Conservation (phyloP, 2,888 invertebrate genomes). For the Pedicia rivosa region DNA sequence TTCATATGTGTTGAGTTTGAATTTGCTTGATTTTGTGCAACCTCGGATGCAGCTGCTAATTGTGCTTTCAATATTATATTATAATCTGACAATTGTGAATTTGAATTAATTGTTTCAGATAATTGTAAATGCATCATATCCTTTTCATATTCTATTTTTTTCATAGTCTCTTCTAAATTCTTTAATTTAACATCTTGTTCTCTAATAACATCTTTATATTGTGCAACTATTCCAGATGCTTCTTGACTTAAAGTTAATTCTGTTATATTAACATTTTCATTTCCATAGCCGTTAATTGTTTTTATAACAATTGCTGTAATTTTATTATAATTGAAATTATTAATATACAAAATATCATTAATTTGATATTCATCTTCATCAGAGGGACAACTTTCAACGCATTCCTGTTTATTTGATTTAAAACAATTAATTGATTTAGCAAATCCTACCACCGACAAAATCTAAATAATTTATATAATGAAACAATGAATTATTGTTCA, state of each 20-base stretch:
- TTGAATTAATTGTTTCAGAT: slow-evolving; percentile 49
- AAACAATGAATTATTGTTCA: too few relatives aligned
- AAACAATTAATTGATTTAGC: too few relatives aligned
- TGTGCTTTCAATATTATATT: slow-evolving; percentile 71
- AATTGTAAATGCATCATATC: slow-evolving; percentile 32
- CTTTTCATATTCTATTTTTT: slow-evolving; percentile 19
- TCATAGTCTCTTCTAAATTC: slow-evolving; percentile 23
- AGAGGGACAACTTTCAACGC: too few relatives aligned
- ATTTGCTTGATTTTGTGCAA: slow-evolving; percentile 14
- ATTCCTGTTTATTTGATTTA: too few relatives aligned
- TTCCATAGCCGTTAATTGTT: slow-evolving; percentile 31
- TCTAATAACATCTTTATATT: slow-evolving; percentile 81
- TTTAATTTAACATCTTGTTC: slow-evolving; percentile 63
- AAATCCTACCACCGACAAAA: too few relatives aligned
- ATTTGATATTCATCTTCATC: too few relatives aligned
- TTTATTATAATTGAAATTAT: slow-evolving; percentile 1
- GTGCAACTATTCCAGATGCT: slow-evolving; percentile 31
- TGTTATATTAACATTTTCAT: slow-evolving; percentile 32
- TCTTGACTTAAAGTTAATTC: slow-evolving; percentile 31
- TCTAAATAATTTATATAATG: too few relatives aligned
- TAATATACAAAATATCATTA: background rate
- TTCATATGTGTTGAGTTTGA: slow-evolving; percentile 5
- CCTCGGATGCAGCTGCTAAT: slow-evolving; percentile 31
- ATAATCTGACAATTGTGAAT: slow-evolving; percentile 68
- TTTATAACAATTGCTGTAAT: slow-evolving; percentile 35